A percentile compares a stretch with the other conserved stretches of the same genome.
phyloP scores from a whole-genome alignment of 1,140 invertebrate species.

The Rhopalosiphum padi region DNA sequence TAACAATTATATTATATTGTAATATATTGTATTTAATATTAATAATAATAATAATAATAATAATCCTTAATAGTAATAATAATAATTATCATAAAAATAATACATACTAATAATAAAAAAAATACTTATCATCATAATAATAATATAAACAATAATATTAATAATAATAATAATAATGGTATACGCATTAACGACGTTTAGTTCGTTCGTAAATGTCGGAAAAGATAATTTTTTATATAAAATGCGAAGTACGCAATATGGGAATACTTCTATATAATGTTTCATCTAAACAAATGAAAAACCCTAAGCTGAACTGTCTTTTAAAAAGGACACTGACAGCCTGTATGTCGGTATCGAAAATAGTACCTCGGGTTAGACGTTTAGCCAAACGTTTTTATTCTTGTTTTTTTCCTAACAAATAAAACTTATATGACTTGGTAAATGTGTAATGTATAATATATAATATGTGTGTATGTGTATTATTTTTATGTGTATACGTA shows the following conservation, averaged over 20 bases:
- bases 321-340: not conserved
- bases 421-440: not conserved
- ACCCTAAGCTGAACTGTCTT: not conserved
- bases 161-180: not conserved
- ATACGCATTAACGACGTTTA: not conserved
- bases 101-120: not conserved
- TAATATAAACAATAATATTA: not conserved
- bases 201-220: not conserved
- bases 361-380: not conserved
- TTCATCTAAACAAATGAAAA: not conserved
- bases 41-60: slow-evolving; percentile 1
- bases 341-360: not conserved
- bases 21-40: slow-evolving; percentile 13
- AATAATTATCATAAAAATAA: not conserved
- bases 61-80: not conserved
- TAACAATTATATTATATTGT: slow-evolving; percentile 1
- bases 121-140: not conserved
- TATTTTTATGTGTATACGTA: not conserved
- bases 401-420: not conserved
- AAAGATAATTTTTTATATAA: not conserved
- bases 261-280: not conserved
- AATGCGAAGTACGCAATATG: not conserved
- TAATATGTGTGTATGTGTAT: not conserved
- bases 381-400: not conserved
- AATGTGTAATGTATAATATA: not conserved